Conservation (phyloP, 2,888 invertebrate genomes). For the Elegia similella region DNA sequence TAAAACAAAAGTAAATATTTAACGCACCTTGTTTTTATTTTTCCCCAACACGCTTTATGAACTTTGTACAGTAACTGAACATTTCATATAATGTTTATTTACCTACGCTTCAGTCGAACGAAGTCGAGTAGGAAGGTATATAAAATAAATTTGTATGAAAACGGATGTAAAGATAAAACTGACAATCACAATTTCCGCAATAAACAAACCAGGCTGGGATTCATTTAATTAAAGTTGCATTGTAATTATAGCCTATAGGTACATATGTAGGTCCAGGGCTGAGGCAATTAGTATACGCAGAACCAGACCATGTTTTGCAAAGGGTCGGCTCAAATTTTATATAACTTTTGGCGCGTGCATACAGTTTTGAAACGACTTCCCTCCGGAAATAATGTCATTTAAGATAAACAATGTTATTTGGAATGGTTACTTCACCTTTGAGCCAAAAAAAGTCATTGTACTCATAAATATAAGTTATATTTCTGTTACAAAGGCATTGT, state of each 20-base stretch:
- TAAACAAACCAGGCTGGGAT: not conserved
- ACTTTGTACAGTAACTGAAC: not conserved
- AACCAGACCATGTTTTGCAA: constrained; percentile 15
- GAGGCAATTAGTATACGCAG: constrained; percentile 15
- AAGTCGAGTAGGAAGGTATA: not conserved
- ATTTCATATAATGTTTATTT: not conserved
- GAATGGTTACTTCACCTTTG: too few species aligned
- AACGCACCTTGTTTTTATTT: not conserved
- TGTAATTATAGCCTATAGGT: constrained; percentile 19
- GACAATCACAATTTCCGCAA: constrained; percentile 2
- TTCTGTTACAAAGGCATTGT: too few species aligned
- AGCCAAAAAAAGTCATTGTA: too few species aligned
- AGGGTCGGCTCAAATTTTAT: constrained; percentile 14
- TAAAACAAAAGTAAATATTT: not conserved
- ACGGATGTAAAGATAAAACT: constrained; percentile 1
- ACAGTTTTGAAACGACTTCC: constrained; percentile 6
- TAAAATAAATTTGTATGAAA: not conserved
- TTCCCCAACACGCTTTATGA: not conserved
- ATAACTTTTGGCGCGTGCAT: constrained; percentile 13
- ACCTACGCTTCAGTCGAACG: not conserved
- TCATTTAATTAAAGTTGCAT: constrained; percentile 18
- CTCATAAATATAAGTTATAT: too few species aligned
- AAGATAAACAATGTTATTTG: not conserved
- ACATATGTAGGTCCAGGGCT: constrained; percentile 14
- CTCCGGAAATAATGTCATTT: constrained; percentile 6